Percentiles rank a stretch among this genome's conserved stretches.
These are phyloP conservation scores for Zeus faber DNA, from an alignment of 2,113 vertebrate species.

Conservation along the genomic window DNA sequence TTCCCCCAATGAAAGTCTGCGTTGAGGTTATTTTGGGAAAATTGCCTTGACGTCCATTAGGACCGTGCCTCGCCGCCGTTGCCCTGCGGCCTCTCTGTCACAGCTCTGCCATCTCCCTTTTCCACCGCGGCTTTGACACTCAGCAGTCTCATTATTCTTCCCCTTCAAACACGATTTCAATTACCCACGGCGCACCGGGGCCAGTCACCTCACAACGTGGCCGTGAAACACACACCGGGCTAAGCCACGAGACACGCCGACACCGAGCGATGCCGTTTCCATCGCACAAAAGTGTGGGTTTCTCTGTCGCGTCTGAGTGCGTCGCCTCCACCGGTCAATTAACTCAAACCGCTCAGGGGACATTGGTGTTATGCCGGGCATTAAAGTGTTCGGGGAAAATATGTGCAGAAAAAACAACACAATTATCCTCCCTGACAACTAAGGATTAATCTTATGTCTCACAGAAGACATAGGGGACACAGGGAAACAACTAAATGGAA, in stretches of 20 bases:
- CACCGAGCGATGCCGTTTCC: slow-evolving; percentile 23
- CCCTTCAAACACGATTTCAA: slow-evolving; percentile 39
- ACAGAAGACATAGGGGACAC: not conserved
- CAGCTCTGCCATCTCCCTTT: slow-evolving; percentile 31
- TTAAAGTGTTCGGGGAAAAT: slow-evolving; percentile 45
- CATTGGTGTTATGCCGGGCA: slow-evolving; percentile 36
- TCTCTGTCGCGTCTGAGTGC: slow-evolving; percentile 36
- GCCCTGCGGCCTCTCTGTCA: slow-evolving; percentile 37
- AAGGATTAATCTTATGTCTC: slow-evolving; percentile 19
- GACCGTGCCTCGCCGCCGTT: not conserved
- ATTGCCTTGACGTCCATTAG: slow-evolving; percentile 31
- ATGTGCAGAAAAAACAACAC: slow-evolving; percentile 37
- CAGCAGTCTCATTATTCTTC: slow-evolving; percentile 49
- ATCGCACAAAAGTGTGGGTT: slow-evolving; percentile 25
- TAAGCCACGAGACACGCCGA: not conserved
- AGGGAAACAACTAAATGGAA: no score
- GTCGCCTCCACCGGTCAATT: slow-evolving; percentile 25
- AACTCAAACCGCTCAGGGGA: slow-evolving; percentile 42
- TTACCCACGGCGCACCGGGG: slow-evolving; percentile 20
- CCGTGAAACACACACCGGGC: not conserved
- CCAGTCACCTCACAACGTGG: not conserved
- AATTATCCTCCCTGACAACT: slow-evolving; percentile 15
- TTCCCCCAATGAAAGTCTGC: slow-evolving; percentile 40
- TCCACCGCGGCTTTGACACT: slow-evolving; percentile 33
- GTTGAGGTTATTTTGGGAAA: slow-evolving; percentile 43